Evolutionary conservation across 2,888 invertebrate species (phyloP).

Genomic region (Melieria picta): DNA sequence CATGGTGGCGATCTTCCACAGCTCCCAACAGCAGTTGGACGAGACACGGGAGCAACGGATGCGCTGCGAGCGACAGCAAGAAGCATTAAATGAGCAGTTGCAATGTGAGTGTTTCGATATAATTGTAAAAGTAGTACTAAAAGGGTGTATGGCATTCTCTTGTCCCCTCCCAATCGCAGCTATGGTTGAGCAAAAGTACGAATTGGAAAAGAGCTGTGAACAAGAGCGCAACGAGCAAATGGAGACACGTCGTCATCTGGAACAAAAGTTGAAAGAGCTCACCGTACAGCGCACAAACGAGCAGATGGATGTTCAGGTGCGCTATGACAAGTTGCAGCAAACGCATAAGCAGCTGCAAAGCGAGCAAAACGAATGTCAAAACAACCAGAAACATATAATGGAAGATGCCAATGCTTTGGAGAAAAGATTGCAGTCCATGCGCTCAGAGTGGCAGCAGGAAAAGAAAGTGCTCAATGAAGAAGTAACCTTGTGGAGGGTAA

Average conservation of each 20-base stretch:
- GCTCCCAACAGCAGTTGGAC: constrained; percentile 70
- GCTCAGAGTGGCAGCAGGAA: constrained; percentile 67
- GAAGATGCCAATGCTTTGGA: constrained; percentile 68
- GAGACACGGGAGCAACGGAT: constrained; percentile 68
- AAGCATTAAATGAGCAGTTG: constrained; percentile 70
- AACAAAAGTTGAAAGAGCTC: constrained; percentile 68
- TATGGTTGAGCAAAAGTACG: constrained; percentile 70
- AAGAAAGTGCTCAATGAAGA: constrained; percentile 60
- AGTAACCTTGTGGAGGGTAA: constrained; percentile 66
- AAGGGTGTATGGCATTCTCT: not conserved
- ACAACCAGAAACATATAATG: constrained; percentile 66
- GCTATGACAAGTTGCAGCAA: constrained; percentile 69
- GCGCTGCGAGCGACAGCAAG: constrained; percentile 71
- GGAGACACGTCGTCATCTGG: constrained; percentile 67
- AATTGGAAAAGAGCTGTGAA: constrained; percentile 70
- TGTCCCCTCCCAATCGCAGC: constrained; percentile 61
- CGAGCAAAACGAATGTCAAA: constrained; percentile 68
- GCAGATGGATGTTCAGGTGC: constrained; percentile 67
- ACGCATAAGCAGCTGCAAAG: constrained; percentile 69
- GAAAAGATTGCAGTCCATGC: constrained; percentile 66
- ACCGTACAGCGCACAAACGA: constrained; percentile 67
- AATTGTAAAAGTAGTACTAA: not conserved
- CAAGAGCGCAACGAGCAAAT: constrained; percentile 69
- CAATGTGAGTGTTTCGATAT: constrained; percentile 66
- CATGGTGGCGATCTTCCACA: constrained; percentile 71